Percentiles rank a stretch among this genome's conserved stretches.
Conservation (phyloP, 2,888 invertebrate species). For the Tetheella fluctuosa region DNA sequence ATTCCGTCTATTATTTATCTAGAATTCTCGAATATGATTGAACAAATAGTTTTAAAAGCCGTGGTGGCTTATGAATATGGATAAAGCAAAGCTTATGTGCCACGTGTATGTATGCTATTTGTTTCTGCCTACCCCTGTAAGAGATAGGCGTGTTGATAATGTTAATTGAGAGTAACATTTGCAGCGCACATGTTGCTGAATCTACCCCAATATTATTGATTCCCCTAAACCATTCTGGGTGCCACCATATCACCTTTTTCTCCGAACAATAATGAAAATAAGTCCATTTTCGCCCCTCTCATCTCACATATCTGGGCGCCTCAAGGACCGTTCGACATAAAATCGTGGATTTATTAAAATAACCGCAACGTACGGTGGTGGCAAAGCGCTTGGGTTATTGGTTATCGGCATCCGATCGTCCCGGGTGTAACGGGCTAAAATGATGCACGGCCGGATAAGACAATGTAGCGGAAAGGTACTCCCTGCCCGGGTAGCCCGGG, state of each 20-base stretch:
- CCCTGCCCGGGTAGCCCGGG: constrained; percentile 50
- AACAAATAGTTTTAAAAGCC: background rate
- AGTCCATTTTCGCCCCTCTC: constrained; percentile 27
- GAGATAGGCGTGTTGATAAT: background rate
- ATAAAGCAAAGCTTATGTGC: too few species aligned
- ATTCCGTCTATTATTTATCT: background rate
- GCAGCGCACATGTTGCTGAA: background rate
- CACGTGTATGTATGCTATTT: too few species aligned
- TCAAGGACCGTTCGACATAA: constrained; percentile 18
- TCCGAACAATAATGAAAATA: constrained; percentile 26
- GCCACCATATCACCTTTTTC: background rate
- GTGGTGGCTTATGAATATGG: too few species aligned
- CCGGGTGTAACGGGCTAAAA: constrained; percentile 53
- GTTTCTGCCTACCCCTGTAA: background rate
- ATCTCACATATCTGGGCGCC: constrained; percentile 1
- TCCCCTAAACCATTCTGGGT: background rate
- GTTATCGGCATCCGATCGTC: constrained; percentile 48
- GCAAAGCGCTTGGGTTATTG: constrained; percentile 38
- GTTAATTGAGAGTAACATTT: background rate
- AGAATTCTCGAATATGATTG: background rate
- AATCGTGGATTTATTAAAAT: constrained; percentile 60
- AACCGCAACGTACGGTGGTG: constrained; percentile 46
- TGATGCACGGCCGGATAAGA: constrained; percentile 72
- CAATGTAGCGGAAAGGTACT: constrained; percentile 67
- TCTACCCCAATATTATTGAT: background rate